phyloP scores from a whole-genome alignment of 1,140 invertebrate species.

The Drosophila oshimai region DNA sequence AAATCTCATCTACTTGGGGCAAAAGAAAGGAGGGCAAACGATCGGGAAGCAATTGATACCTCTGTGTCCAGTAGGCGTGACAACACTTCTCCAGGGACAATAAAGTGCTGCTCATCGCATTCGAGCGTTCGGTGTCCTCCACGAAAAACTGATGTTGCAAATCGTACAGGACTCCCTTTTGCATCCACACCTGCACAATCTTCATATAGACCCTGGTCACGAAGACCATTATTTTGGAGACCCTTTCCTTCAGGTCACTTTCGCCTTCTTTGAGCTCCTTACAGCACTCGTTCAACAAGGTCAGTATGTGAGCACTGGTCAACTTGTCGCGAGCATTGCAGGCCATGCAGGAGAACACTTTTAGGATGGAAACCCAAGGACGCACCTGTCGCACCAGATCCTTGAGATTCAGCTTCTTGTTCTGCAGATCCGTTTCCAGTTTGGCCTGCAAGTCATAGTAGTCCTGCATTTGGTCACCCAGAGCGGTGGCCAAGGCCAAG shows the following conservation, averaged over 20 bases:
- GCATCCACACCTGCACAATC: conserved; percentile 63
- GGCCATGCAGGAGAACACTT: conserved; percentile 20
- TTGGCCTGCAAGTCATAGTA: conserved; percentile 53
- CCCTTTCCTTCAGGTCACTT: background rate
- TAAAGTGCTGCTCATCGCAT: conserved; percentile 46
- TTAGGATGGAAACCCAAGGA: conserved; percentile 44
- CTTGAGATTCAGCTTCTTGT: conserved; percentile 28
- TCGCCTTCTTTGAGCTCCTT: conserved; percentile 16
- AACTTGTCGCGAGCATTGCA: conserved; percentile 1
- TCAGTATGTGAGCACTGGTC: conserved; percentile 38
- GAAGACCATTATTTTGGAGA: conserved; percentile 5
- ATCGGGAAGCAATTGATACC: conserved; percentile 29
- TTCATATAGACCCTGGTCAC: conserved; percentile 57
- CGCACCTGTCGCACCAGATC: conserved; percentile 50
- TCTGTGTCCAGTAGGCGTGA: conserved; percentile 41
- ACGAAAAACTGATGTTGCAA: conserved; percentile 48
- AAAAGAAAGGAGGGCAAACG: conserved; percentile 47
- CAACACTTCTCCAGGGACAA: conserved; percentile 53
- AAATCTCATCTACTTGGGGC: conserved; percentile 10
- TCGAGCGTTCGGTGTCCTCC: conserved; percentile 37
- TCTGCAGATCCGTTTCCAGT: conserved; percentile 41
- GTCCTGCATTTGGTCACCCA: conserved; percentile 20
- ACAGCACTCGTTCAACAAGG: conserved; percentile 30
- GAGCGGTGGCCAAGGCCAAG: conserved; percentile 22
- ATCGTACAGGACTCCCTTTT: conserved; percentile 59